Evolutionary conservation across 2,113 vertebrate genomes (phyloP).

Genomic region (Alexandromys fortis): DNA sequence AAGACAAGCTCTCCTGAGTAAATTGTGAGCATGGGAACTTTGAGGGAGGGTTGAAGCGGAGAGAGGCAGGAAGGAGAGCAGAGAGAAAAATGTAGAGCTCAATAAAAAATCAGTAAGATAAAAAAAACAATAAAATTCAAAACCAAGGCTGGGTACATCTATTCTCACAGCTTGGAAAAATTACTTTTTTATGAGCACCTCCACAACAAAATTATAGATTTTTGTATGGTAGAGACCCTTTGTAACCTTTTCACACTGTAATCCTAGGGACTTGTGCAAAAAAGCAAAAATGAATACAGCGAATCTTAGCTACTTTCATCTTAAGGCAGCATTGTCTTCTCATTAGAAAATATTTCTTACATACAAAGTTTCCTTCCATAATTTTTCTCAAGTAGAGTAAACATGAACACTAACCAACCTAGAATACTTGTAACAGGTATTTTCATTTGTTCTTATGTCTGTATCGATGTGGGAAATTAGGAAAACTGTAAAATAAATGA

Average conservation of each 20-base stretch:
- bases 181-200: neutral
- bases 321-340: neutral
- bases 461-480: neutral
- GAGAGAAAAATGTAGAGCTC: too few species aligned
- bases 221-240: neutral
- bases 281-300: neutral
- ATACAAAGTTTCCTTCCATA: neutral
- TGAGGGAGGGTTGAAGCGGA: too few species aligned
- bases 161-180: neutral
- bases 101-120: too few species aligned
- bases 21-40: too few species aligned
- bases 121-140: neutral
- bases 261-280: neutral
- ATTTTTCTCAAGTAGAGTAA: constrained; percentile 9
- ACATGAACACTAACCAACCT: neutral
- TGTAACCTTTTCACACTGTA: neutral
- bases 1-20: too few species aligned
- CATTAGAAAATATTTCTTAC: constrained; percentile 1
- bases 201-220: neutral
- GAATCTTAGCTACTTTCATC: neutral
- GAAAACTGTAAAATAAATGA: constrained; percentile 24
- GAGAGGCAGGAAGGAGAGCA: too few species aligned
- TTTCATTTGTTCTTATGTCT: constrained; percentile 5
- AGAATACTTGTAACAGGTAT: neutral
- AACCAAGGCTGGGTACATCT: neutral